Evolutionary conservation across 1,140 invertebrate genomes (phyloP), one percentile per base, ranked within the genome.

Genomic region (Stratiolaelaps scimitus): DNA sequence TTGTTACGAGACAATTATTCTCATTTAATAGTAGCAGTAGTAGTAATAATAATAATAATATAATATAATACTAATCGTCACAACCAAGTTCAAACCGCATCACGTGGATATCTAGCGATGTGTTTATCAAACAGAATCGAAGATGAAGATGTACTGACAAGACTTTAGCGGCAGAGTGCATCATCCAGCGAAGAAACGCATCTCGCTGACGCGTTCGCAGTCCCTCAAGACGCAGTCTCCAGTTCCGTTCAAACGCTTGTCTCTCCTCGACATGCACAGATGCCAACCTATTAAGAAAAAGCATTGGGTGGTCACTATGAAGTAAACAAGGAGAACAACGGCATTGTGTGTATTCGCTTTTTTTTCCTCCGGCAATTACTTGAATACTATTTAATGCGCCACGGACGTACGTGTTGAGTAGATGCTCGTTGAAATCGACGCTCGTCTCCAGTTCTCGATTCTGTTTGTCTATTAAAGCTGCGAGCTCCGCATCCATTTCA

Each of bases 401-500:
- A n/a, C 15, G 15, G 15, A 26, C 53, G 17, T 17, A 60, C 53
- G 15, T 26, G 34, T 60, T 60, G 53, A 60, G 53, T 5, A 60
- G 53, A 60, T 60, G 53, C 23, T 60, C 53, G 2, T 29, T 29
- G 13, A 29, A 26, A 26, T 15, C 20, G 6, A 15, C 15, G 20
- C 17, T 26, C 2, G 53, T 60, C 10, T 60, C 53, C 53, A 60
- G 20, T 60, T 60, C 53, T 10, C 53, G 26, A 26, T 60, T 60
- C 34, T 60, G 53, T 60, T 60, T 60, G 15, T 60, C 53, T 15
- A 60, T 60, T 34, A 60, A 23, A n/a, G 53, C 53, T 60, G 13
- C 53, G 17, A 60, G 10, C 4, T 60, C 53, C 4, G 53, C 53
- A 17, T 60, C 53, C 53, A 60, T 60, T 26, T 60, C 53, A 2